phyloP scores from a whole-genome alignment of 2,888 invertebrate species.

The Leucophenga montana region DNA sequence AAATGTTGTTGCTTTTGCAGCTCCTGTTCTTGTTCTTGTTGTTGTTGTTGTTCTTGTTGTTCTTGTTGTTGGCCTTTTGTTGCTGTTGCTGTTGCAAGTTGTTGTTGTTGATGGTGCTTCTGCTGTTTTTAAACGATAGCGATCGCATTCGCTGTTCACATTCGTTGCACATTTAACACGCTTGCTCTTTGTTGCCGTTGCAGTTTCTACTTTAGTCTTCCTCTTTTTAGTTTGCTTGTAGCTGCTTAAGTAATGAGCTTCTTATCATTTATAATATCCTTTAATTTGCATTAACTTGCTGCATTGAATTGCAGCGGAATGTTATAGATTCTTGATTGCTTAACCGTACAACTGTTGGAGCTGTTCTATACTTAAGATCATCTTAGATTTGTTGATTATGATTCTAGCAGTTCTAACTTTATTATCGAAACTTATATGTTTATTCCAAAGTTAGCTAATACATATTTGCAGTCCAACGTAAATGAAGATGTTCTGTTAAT shows the following conservation, averaged over 20 bases:
- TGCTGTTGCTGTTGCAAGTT: too few relatives aligned
- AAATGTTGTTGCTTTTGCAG: conserved; percentile 15
- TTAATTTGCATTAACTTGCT: conserved; percentile 41
- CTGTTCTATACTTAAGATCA: too few relatives aligned
- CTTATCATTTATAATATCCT: conserved; percentile 41
- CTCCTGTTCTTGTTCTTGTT: neutral
- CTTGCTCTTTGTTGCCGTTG: neutral
- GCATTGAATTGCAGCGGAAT: neutral
- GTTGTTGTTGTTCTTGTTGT: too few relatives aligned
- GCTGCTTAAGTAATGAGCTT: conserved; percentile 39
- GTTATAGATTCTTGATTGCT: too few relatives aligned
- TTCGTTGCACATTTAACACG: conserved; percentile 19
- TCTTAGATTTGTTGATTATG: too few relatives aligned
- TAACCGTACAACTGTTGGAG: too few relatives aligned
- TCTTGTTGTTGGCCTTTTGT: neutral
- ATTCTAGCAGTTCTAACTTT: too few relatives aligned
- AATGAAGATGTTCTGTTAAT: too few relatives aligned
- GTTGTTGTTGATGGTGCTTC: too few relatives aligned
- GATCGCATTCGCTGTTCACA: conserved; percentile 20
- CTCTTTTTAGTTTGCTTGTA: conserved; percentile 1
- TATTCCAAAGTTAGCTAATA: too few relatives aligned
- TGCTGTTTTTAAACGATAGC: conserved; percentile 16
- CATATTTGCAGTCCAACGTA: too few relatives aligned
- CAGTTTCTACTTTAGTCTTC: neutral
- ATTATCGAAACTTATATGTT: too few relatives aligned